Evolutionary conservation across 2,888 invertebrate genomes (phyloP), one percentile per base, ranked within the genome.

Genomic region (Brachycybe producta): DNA sequence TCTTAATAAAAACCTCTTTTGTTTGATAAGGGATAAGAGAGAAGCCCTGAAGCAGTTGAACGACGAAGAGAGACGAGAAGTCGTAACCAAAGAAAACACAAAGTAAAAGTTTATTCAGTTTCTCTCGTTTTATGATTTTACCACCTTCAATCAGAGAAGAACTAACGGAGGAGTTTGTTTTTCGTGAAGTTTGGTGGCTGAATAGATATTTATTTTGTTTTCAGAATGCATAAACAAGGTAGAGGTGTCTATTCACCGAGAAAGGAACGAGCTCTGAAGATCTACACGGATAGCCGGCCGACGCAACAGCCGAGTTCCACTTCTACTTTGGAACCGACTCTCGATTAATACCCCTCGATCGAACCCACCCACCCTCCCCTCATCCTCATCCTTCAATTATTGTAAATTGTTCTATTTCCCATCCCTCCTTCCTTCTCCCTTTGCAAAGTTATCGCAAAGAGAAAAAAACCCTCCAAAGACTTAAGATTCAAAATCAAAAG

Each of bases 211-310:
- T n/a, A 8, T 11, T 52, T 49, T 49, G 24, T 35, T 43, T 49
- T 23, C 28, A 58, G 58, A 46, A 52, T 56, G 19, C 56, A 54
- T 19, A 57, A 56, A 42, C 39, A 47, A 46, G 40, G 49, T 26
- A 53, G 54, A 36, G 41, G 32, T 36, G 55, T 59, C 3, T 64
- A 63, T 55, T 77, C 77, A 51, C 77, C 77, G 34, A 72, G 81
- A 42, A 76, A 77, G 60, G 83, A 83, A 64, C 72, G 75, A 59
- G 80, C 79, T 27, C 69, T 83, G 45, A 82, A 80, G 69, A 84
- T 84, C 58, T 79, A 81, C 65, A 67, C 80, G 58, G 79, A 80
- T 60, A 66, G 70, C 42, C 61, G 60, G 24, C 59, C 61, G 23
- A 41, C 48, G 26, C 27, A 47, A 40, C n/a, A n/a, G n/a, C n/a